Base-by-base conservation (phyloP, 2,888 invertebrate species). In the Laothoe populi region DNA sequence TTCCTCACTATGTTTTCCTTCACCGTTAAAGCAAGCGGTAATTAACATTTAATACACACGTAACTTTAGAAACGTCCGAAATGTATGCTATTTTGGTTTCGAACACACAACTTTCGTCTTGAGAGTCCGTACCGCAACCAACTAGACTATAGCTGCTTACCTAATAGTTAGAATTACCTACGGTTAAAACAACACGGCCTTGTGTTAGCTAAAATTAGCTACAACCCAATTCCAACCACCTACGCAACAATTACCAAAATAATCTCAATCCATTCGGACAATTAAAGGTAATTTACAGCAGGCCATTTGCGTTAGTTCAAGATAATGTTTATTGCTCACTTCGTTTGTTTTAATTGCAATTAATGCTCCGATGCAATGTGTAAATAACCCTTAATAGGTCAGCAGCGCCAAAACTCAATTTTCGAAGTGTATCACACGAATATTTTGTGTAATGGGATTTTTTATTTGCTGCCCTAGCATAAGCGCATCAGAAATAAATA, bases 241-340 rank as follows among this genome's bases (percentile, higher is more conserved):
- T 31, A 49, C 16, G 31, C 26, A 49, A 26, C 8, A 26, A 63
- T 44, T 63, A 31, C 60, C 19, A 35, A 31, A 53, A 63, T 65
- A 63, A 67, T 67, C 57, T 57, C 59, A 10, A 61, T 21, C 60
- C 61, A 65, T 65, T 64, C 62, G 57, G 57, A 53, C 62, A 67
- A 64, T 67, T 63, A 66, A 66, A 64, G 59, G 63, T 38, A 49
- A 59, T 61, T 53, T 66, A 60, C 59, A 57, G 35, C 61, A 24
- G 13, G 31, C 61, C 38, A 23, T 59, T 60, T 23, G 19, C 45
- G 53, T 40, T 57, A 44, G 59, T 59, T 44, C 26, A 59, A 59
- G 59, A 59, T 44, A 59, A 59, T 59, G 42, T 59, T 59, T 44
- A 59, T 59, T 59, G 59, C 42, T 24, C 59, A 16, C 16, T 44